Evolutionary conservation across 2,797 vertebrate species (phyloP).

Genomic region (Thunnus albacares): DNA sequence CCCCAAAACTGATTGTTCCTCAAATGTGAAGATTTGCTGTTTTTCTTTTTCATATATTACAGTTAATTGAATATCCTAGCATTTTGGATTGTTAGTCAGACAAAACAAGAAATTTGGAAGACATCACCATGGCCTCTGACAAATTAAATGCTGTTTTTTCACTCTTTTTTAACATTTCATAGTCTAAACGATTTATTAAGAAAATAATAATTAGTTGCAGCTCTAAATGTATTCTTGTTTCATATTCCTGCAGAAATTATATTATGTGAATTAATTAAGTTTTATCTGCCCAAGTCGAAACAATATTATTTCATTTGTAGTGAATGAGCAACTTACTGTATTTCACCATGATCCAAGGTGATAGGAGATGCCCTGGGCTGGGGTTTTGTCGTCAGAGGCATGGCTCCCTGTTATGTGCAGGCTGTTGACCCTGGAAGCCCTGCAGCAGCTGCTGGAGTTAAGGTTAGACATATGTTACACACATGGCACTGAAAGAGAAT

Average conservation of each 20-base stretch:
- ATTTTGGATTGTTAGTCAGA: no score
- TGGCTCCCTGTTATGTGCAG: slow-evolving; percentile 90
- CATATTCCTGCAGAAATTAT: not conserved
- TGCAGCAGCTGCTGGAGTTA: slow-evolving; percentile 91
- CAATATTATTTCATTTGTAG: not conserved
- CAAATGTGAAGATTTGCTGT: no score
- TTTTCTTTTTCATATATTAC: no score
- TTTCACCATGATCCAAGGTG: slow-evolving; percentile 80
- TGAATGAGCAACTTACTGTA: slow-evolving; percentile 11
- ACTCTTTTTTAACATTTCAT: no score
- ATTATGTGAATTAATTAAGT: not conserved
- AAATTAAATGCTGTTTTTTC: no score
- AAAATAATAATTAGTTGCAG: no score
- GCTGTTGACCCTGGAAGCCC: slow-evolving; percentile 92
- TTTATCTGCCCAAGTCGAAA: not conserved
- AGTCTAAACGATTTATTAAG: no score
- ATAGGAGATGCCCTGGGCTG: slow-evolving; percentile 91
- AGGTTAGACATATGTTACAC: slow-evolving; percentile 77
- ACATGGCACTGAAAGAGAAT: not conserved
- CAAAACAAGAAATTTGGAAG: no score
- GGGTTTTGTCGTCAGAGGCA: slow-evolving; percentile 92
- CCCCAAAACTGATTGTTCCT: no score
- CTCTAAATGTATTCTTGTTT: no score
- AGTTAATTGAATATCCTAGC: no score
- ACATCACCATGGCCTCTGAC: no score